phyloP scores from a whole-genome alignment of 2,113 vertebrate species.

The Pomatorhinus ruficollis region DNA sequence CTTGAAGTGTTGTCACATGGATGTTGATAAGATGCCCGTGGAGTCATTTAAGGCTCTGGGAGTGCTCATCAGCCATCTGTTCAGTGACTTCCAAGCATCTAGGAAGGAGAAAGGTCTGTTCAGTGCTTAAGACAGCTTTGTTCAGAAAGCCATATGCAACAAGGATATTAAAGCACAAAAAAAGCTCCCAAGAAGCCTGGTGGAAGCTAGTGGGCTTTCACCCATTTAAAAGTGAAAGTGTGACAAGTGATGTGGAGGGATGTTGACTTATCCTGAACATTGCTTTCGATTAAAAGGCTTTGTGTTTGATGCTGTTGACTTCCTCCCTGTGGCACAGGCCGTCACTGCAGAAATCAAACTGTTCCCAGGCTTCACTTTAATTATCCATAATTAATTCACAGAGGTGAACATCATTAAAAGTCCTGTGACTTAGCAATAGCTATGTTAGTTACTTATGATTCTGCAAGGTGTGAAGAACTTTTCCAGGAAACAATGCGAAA shows the following conservation, averaged over 20 bases:
- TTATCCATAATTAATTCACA: neutral
- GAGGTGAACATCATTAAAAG: neutral
- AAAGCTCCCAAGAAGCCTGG: neutral
- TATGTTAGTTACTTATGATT: neutral
- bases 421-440: neutral
- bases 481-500: neutral
- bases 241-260: neutral
- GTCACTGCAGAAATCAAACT: neutral
- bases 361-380: neutral
- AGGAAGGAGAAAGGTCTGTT: neutral
- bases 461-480: neutral
- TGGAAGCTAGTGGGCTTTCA: neutral
- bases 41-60: neutral
- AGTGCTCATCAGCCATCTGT: conserved; percentile 46
- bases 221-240: neutral
- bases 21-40: neutral
- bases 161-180: neutral
- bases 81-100: neutral
- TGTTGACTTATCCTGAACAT: neutral
- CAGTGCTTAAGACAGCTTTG: neutral
- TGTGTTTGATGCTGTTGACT: neutral
- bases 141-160: neutral
- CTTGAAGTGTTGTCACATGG: neutral
- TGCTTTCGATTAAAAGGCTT: neutral
- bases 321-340: neutral